These are phyloP conservation scores for Myopa tessellatipennis DNA, from an alignment of 2,888 invertebrate genomes.

Conservation along the genomic window DNA sequence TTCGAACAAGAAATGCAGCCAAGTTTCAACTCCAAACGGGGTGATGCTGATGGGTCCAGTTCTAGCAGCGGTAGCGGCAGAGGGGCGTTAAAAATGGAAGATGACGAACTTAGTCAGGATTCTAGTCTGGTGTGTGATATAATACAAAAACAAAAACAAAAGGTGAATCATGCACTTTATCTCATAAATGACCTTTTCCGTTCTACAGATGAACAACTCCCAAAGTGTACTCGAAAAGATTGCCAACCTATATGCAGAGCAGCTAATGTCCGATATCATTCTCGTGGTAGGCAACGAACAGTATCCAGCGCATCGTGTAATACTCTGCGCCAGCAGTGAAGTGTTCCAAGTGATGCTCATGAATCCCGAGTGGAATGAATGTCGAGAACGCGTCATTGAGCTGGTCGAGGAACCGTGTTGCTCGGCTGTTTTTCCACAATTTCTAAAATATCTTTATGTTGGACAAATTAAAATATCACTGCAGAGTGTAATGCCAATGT, in stretches of 20 bases:
- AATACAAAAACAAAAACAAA: background rate
- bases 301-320: conserved; percentile 90
- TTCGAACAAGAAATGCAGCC: conserved; percentile 14
- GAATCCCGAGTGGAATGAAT: conserved; percentile 93
- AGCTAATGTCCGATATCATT: conserved; percentile 89
- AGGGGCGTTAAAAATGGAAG: conserved; percentile 43
- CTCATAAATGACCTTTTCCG: background rate
- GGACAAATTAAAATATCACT: conserved; percentile 89
- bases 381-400: conserved; percentile 84
- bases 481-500: conserved; percentile 85
- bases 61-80: conserved; percentile 14
- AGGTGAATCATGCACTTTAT: background rate
- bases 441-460: conserved; percentile 88
- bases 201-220: conserved; percentile 79
- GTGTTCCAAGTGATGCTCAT: conserved; percentile 98
- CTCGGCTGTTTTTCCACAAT: conserved; percentile 86
- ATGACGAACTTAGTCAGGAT: conserved; percentile 52
- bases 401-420: conserved; percentile 89
- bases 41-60: background rate
- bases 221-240: conserved; percentile 84
- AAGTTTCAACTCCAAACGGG: background rate
- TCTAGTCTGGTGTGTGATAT: conserved; percentile 49
- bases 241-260: conserved; percentile 84
- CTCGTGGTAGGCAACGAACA: conserved; percentile 84
- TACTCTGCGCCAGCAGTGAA: conserved; percentile 93